phyloP scores from a whole-genome alignment of 23 tunicate genomes.

The Styela plicata region DNA sequence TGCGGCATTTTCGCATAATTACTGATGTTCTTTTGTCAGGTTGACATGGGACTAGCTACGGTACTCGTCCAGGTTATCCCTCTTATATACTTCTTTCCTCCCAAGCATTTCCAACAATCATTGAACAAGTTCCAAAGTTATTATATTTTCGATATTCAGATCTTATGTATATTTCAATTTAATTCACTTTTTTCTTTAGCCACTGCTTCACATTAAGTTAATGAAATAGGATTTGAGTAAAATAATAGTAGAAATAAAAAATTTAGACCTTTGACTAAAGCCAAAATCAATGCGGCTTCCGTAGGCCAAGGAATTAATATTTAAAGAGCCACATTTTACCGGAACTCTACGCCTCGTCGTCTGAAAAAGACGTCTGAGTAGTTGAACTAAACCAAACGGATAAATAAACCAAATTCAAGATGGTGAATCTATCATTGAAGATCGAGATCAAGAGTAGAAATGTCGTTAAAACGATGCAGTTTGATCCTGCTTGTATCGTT shows the following conservation, averaged over 20 bases:
- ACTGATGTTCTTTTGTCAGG: too few relatives aligned
- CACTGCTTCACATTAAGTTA: not conserved
- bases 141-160: too few relatives aligned
- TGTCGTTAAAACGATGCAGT: conserved; percentile 84
- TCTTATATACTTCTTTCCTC: too few relatives aligned
- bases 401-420: conserved; percentile 19
- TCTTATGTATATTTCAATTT: too few relatives aligned
- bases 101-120: too few relatives aligned
- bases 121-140: too few relatives aligned
- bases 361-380: not conserved
- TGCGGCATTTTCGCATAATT: too few relatives aligned
- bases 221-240: not conserved
- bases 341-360: not conserved
- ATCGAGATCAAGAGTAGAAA: conserved; percentile 40
- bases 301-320: not conserved
- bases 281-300: not conserved
- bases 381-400: not conserved
- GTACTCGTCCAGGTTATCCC: too few relatives aligned
- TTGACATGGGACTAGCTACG: too few relatives aligned
- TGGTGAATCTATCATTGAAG: conserved; percentile 78
- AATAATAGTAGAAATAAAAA: too few relatives aligned
- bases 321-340: not conserved
- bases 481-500: conserved; percentile 91
- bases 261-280: not conserved
- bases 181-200: too few relatives aligned